These are phyloP conservation scores for Aphelinus certus DNA, from an alignment of 1,140 invertebrate species.

Conservation along the genomic window DNA sequence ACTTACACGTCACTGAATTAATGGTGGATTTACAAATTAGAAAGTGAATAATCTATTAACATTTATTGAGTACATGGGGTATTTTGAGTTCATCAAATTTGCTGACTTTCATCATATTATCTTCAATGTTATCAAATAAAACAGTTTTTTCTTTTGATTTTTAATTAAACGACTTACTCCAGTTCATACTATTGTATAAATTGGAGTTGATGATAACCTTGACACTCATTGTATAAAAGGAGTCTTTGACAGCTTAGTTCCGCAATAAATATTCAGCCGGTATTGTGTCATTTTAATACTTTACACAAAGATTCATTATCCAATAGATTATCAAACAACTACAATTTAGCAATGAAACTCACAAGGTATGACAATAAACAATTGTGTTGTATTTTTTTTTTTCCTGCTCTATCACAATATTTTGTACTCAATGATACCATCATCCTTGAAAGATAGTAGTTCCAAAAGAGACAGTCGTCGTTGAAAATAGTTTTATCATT, in stretches of 20 bases:
- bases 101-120: not conserved
- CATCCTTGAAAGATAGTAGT: not conserved
- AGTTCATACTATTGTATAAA: constrained; percentile 29
- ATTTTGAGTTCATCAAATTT: too few relatives aligned
- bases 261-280: constrained; percentile 20
- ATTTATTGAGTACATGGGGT: too few relatives aligned
- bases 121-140: not conserved
- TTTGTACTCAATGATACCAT: constrained; percentile 11
- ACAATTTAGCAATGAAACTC: constrained; percentile 30
- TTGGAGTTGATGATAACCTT: constrained; percentile 30
- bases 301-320: constrained; percentile 4
- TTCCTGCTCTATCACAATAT: constrained; percentile 1
- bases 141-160: constrained; percentile 11
- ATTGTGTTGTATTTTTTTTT: constrained; percentile 5
- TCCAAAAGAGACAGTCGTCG: constrained; percentile 21
- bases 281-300: constrained; percentile 27
- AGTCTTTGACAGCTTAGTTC: constrained; percentile 21
- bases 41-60: too few relatives aligned
- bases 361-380: constrained; percentile 35
- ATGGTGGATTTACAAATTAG: not conserved
- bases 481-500: not conserved
- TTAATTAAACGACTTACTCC: constrained; percentile 14
- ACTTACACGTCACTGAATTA: not conserved
- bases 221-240: constrained; percentile 20
- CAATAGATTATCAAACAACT: constrained; percentile 13